These are phyloP conservation scores for Hydractinia echinata DNA, from an alignment of 30 jellyfish, hydroid and myxozoan species.

Conservation along the genomic window DNA sequence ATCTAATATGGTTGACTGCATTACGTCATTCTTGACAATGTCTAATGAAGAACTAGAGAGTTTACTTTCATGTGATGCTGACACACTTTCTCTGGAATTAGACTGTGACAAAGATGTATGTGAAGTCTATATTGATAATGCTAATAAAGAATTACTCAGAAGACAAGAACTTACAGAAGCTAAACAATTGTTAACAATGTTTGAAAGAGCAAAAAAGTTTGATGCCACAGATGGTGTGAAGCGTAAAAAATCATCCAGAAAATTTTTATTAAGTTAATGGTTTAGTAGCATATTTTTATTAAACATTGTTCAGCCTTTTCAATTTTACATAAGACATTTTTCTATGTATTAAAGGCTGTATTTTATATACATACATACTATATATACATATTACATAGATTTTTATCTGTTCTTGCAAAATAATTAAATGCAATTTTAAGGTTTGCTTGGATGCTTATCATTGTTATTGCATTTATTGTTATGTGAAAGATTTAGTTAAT, in stretches of 20 bases:
- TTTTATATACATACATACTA: background rate
- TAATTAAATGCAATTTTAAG: too few relatives aligned
- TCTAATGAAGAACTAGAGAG: conserved; percentile 38
- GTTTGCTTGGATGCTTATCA: background rate
- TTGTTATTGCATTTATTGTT: background rate
- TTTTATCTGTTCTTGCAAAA: too few relatives aligned
- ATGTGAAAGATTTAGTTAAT: too few relatives aligned
- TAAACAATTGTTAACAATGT: conserved; percentile 13
- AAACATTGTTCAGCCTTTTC: background rate
- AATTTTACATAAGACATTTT: too few relatives aligned
- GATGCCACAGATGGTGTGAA: conserved; percentile 32
- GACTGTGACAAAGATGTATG: background rate
- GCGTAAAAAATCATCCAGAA: conserved; percentile 5
- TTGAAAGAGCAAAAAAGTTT: conserved; percentile 29
- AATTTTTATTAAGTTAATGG: background rate
- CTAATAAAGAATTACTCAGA: conserved; percentile 22
- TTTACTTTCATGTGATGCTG: background rate
- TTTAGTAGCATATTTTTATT: background rate
- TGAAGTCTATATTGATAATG: conserved; percentile 19
- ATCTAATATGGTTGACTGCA: background rate
- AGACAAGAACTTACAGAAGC: conserved; percentile 35
- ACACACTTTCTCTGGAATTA: background rate
- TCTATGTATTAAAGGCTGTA: too few relatives aligned
- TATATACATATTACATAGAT: background rate
- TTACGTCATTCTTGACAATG: conserved; percentile 16